Percentiles rank a stretch among this genome's conserved stretches.
These are phyloP conservation scores for Bufotes viridis DNA, from an alignment of 2,797 vertebrate species.

Conservation along the genomic window DNA sequence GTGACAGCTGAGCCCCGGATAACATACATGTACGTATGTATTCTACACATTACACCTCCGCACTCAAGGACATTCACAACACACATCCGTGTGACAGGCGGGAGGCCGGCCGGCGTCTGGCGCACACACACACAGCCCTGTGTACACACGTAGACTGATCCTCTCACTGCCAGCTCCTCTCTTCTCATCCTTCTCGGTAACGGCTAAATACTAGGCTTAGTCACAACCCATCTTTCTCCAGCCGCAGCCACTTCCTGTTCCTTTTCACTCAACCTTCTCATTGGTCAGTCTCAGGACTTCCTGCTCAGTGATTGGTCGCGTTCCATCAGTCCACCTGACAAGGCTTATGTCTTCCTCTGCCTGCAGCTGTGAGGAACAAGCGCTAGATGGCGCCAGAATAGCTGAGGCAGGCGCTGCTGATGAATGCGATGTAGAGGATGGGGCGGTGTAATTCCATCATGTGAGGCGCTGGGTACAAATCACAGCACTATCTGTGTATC, in stretches of 20 bases:
- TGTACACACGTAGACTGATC: conserved; percentile 52
- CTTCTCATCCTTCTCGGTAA: conserved; percentile 56
- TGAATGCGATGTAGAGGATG: no score
- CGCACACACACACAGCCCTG: neutral
- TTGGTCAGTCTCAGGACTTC: conserved; percentile 29
- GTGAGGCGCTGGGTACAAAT: no score
- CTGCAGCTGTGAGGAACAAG: no score
- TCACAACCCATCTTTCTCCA: conserved; percentile 53
- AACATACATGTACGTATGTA: no score
- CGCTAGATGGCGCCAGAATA: neutral
- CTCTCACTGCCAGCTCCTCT: conserved; percentile 56
- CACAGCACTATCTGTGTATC: no score
- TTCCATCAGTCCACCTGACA: neutral
- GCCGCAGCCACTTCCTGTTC: conserved; percentile 54
- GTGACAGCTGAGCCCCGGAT: no score
- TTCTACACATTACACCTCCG: no score
- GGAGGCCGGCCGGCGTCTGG: no score
- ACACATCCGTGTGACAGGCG: no score
- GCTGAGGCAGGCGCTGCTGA: neutral
- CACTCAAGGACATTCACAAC: no score
- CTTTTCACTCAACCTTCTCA: neutral
- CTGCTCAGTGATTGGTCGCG: conserved; percentile 40
- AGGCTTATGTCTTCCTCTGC: neutral
- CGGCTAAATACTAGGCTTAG: no score
- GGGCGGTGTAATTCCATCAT: no score